These are phyloP conservation scores for Luperina nickerlii DNA, from an alignment of 2,888 invertebrate species.

Conservation along the genomic window DNA sequence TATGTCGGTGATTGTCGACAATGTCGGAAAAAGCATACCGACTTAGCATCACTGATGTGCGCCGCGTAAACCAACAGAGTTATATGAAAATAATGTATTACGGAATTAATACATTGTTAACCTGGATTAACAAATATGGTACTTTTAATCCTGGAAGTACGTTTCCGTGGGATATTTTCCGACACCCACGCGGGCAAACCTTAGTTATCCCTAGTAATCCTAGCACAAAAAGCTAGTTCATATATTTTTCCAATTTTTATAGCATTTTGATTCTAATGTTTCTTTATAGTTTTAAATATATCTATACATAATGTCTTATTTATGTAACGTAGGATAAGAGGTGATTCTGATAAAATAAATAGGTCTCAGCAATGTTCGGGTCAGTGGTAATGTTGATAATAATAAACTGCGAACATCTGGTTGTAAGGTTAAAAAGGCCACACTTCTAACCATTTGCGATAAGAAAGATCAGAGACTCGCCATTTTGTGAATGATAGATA, in stretches of 20 bases:
- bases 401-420: slow-evolving; percentile 50
- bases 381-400: slow-evolving; percentile 26
- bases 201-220: not conserved
- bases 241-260: not conserved
- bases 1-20: no score
- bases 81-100: not conserved
- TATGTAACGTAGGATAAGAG: fast-evolving
- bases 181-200: not conserved
- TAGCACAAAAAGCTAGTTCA: no score
- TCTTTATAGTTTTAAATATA: not conserved
- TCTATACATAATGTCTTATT: not conserved
- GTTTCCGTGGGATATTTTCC: not conserved
- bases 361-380: slow-evolving; percentile 7
- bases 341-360: not conserved
- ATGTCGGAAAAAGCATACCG: not conserved
- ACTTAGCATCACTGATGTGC: not conserved
- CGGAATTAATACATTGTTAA: not conserved
- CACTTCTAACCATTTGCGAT: slow-evolving; percentile 26
- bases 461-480: slow-evolving; percentile 22
- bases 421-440: slow-evolving; percentile 43
- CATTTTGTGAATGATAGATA: slow-evolving; percentile 35
- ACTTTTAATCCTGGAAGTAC: not conserved
- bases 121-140: not conserved
- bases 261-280: not conserved
- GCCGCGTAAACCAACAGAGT: not conserved